A percentile compares a stretch with the other conserved stretches of the same genome.
phyloP scores from a whole-genome alignment of 2,888 invertebrate genomes.

The Argyresthia albistria region DNA sequence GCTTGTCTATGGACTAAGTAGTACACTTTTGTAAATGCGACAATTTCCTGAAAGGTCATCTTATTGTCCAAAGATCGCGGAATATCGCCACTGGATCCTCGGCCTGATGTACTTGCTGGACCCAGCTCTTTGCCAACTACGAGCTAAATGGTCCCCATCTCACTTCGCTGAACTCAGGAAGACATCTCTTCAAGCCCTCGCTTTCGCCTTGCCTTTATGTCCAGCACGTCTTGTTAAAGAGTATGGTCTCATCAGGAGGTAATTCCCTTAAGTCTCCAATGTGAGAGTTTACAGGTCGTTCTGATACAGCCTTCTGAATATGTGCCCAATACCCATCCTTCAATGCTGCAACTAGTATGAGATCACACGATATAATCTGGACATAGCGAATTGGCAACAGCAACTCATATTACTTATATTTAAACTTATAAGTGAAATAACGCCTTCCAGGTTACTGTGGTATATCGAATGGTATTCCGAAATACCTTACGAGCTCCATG shows the following conservation, averaged over 20 bases:
- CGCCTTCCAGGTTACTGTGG: slow-evolving; percentile 45
- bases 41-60: too few species aligned
- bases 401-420: too few species aligned
- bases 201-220: slow-evolving; percentile 28
- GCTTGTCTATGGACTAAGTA: too few species aligned
- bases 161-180: slow-evolving; percentile 44
- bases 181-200: slow-evolving; percentile 40
- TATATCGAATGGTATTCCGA: slow-evolving; percentile 60
- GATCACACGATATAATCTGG: too few species aligned
- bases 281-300: too few species aligned
- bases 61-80: slow-evolving; percentile 28
- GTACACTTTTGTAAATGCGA: too few species aligned
- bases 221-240: slow-evolving; percentile 21
- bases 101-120: slow-evolving; percentile 53
- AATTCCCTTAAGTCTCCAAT: background rate
- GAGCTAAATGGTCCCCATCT: slow-evolving; percentile 35
- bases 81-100: slow-evolving; percentile 36
- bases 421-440: too few species aligned
- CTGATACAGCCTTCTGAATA: too few species aligned
- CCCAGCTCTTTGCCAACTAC: slow-evolving; percentile 35
- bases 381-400: too few species aligned
- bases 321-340: too few species aligned
- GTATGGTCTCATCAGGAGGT: slow-evolving; percentile 46
- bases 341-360: too few species aligned
- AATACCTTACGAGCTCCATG: slow-evolving; percentile 38